A percentile compares a stretch with the other conserved stretches of the same genome.
phyloP scores from a whole-genome alignment of 2,888 invertebrate genomes.

The Harpalus rufipes region DNA sequence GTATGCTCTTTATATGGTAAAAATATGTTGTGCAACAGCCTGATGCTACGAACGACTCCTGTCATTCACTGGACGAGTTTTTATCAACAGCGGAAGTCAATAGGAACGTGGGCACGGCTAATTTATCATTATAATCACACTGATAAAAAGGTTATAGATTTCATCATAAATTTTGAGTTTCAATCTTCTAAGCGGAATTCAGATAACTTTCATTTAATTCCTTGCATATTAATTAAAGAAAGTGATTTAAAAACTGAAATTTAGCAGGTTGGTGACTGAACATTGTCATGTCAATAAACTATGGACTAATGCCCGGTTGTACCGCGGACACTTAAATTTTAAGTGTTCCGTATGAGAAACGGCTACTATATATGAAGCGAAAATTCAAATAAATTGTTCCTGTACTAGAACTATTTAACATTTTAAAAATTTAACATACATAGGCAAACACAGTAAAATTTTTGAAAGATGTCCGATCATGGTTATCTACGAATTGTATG shows the following conservation, averaged over 20 bases:
- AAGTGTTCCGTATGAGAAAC: too few relatives aligned
- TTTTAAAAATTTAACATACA: too few relatives aligned
- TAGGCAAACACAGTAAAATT: too few relatives aligned
- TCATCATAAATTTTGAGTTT: constrained; percentile 16
- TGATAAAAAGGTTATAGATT: constrained; percentile 15
- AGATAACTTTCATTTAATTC: constrained; percentile 44
- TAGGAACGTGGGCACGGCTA: constrained; percentile 39
- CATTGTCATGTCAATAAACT: too few relatives aligned
- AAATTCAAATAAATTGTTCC: too few relatives aligned
- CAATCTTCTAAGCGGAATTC: constrained; percentile 32
- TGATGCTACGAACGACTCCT: constrained; percentile 32
- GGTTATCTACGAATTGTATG: too few relatives aligned
- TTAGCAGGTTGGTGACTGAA: background rate
- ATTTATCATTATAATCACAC: constrained; percentile 45
- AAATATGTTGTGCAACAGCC: constrained; percentile 54
- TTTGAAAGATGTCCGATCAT: too few relatives aligned
- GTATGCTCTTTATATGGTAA: constrained; percentile 34
- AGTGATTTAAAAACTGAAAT: background rate
- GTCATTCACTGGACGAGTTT: constrained; percentile 63
- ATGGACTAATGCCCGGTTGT: too few relatives aligned
- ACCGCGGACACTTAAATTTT: too few relatives aligned
- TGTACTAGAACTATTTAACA: too few relatives aligned
- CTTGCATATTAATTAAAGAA: constrained; percentile 40
- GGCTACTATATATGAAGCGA: too few relatives aligned
- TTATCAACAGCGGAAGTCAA: constrained; percentile 62